Conservation (phyloP, 2,888 invertebrate genomes). For the Mesoligia furuncula region DNA sequence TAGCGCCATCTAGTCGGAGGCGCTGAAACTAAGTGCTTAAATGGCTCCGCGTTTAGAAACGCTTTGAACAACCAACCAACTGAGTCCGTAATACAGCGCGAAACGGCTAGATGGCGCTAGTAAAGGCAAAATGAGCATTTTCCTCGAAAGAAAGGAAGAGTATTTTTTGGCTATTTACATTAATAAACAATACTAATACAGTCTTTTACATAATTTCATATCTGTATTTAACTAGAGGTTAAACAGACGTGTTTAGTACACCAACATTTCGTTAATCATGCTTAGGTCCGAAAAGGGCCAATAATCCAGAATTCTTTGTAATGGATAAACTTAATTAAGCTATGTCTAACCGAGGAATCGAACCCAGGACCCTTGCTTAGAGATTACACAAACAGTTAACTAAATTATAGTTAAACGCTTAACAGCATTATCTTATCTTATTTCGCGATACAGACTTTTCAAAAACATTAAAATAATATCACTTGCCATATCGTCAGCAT, state of each 20-base stretch:
- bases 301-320: not conserved
- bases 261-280: not conserved
- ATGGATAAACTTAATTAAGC: not conserved
- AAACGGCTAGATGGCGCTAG: conserved; percentile 76
- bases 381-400: too few relatives aligned
- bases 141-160: not conserved
- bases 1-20: conserved; percentile 77
- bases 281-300: not conserved
- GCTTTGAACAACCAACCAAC: not conserved
- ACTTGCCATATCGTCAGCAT: conserved; percentile 95
- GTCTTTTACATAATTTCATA: not conserved
- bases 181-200: not conserved
- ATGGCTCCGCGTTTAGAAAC: not conserved
- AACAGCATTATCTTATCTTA: not conserved
- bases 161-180: not conserved
- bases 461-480: not conserved
- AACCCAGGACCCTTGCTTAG: not conserved
- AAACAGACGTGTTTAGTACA: not conserved
- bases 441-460: not conserved
- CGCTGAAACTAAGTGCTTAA: conserved; percentile 59
- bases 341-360: not conserved
- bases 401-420: conserved; percentile 5
- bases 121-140: conserved; percentile 29
- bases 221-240: not conserved
- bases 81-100: conserved; percentile 9